Conservation (phyloP, 2,888 invertebrate genomes). For the Galeopsomyia nigrocyanea region DNA sequence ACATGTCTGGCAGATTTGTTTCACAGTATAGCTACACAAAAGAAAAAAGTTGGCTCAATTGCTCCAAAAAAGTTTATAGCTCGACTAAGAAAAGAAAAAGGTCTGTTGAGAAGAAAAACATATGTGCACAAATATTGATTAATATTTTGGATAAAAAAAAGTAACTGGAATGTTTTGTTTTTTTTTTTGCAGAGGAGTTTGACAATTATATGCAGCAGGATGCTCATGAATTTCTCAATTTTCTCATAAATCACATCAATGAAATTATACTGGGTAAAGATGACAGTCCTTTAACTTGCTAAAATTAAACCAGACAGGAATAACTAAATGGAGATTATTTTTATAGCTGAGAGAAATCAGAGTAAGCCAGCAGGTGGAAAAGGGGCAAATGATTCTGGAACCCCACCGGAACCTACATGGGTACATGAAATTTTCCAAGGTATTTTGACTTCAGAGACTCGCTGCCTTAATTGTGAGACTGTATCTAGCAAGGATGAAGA, state of each 20-base stretch:
- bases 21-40: slow-evolving; percentile 99
- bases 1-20: slow-evolving; percentile 99
- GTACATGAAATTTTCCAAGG: slow-evolving; percentile 99
- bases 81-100: slow-evolving; percentile 97
- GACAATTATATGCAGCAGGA: slow-evolving; percentile 99
- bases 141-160: background rate
- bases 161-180: slow-evolving; percentile 11
- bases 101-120: slow-evolving; percentile 68
- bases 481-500: slow-evolving; percentile 99
- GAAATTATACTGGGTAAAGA: slow-evolving; percentile 93
- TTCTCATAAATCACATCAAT: slow-evolving; percentile 97
- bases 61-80: slow-evolving; percentile 99
- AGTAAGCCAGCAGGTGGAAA: slow-evolving; percentile 72
- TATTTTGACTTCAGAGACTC: slow-evolving; percentile 97
- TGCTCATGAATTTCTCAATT: slow-evolving; percentile 99
- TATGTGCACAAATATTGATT: background rate
- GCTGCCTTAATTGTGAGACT: slow-evolving; percentile 99
- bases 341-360: slow-evolving; percentile 82
- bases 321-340: slow-evolving; percentile 19
- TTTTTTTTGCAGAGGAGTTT: slow-evolving; percentile 88
- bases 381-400: slow-evolving; percentile 72
- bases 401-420: slow-evolving; percentile 93
- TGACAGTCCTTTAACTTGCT: background rate
- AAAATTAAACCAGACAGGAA: background rate
- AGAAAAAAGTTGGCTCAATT: slow-evolving; percentile 99